Evolutionary conservation across 1,140 invertebrate genomes (phyloP).

Genomic region (Amyelois transitella): DNA sequence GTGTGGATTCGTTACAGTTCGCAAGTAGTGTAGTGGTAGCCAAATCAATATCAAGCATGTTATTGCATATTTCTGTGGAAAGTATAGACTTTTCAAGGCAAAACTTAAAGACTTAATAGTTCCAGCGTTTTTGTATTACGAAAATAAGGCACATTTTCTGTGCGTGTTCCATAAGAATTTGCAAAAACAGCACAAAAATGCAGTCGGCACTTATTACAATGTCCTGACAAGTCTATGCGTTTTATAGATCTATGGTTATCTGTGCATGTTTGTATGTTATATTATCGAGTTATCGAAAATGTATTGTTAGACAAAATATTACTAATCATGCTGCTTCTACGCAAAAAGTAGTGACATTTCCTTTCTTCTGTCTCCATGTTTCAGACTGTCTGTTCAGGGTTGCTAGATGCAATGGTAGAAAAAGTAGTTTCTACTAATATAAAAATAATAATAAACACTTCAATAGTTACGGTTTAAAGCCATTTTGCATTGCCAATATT

Average conservation of each 20-base stretch:
- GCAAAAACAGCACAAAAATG: no score
- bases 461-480: not conserved
- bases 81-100: not conserved
- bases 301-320: conserved; percentile 60
- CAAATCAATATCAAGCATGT: conserved; percentile 57
- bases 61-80: no score
- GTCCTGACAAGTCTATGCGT: not conserved
- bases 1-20: conserved; percentile 55
- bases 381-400: conserved; percentile 11
- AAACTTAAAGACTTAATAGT: no score
- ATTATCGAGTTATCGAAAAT: conserved; percentile 60
- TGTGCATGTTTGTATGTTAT: conserved; percentile 62
- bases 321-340: conserved; percentile 57
- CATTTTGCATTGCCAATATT: no score
- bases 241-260: conserved; percentile 3
- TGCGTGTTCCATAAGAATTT: no score
- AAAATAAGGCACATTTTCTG: no score
- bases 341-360: conserved; percentile 39
- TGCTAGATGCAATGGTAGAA: conserved; percentile 1
- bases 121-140: not conserved
- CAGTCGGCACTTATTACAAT: no score
- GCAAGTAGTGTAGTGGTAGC: conserved; percentile 65
- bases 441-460: not conserved
- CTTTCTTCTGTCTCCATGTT: conserved; percentile 18
- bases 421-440: not conserved